phyloP scores from a whole-genome alignment of 2,888 invertebrate species.

The Dolomedes plantarius region DNA sequence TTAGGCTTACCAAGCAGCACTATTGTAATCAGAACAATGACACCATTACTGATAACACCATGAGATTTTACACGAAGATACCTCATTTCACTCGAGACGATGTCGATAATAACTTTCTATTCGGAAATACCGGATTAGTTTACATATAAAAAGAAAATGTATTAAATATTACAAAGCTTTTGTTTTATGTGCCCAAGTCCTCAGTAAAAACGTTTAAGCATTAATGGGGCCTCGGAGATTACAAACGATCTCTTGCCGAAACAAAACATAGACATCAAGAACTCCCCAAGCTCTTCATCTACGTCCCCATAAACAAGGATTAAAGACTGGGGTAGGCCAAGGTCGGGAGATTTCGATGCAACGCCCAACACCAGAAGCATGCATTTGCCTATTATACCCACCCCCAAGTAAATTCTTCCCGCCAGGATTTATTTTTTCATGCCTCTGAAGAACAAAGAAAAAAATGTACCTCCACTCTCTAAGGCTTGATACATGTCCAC shows the following conservation, averaged over 20 bases:
- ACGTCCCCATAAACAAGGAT: constrained; percentile 55
- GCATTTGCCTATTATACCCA: neutral
- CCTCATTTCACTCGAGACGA: too few relatives aligned
- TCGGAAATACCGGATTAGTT: too few relatives aligned
- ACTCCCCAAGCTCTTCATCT: neutral
- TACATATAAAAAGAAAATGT: too few relatives aligned
- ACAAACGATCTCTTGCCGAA: neutral
- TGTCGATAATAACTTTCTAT: too few relatives aligned
- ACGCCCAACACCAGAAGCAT: constrained; percentile 64
- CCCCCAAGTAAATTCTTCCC: neutral
- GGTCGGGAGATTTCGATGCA: constrained; percentile 19
- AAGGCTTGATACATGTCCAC: neutral
- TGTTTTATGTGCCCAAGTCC: too few relatives aligned
- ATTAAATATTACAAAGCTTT: too few relatives aligned
- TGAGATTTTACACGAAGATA: too few relatives aligned
- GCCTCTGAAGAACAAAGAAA: neutral
- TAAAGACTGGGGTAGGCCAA: constrained; percentile 40
- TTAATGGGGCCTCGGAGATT: neutral
- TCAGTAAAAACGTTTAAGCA: neutral
- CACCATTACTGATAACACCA: too few relatives aligned
- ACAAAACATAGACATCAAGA: constrained; percentile 19
- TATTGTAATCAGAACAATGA: too few relatives aligned
- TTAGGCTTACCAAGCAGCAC: too few relatives aligned
- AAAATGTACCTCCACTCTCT: neutral
- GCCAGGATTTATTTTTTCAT: constrained; percentile 10